Conservation (phyloP, 2,888 invertebrate genomes). For the Mesorhabditis spiculigera region DNA sequence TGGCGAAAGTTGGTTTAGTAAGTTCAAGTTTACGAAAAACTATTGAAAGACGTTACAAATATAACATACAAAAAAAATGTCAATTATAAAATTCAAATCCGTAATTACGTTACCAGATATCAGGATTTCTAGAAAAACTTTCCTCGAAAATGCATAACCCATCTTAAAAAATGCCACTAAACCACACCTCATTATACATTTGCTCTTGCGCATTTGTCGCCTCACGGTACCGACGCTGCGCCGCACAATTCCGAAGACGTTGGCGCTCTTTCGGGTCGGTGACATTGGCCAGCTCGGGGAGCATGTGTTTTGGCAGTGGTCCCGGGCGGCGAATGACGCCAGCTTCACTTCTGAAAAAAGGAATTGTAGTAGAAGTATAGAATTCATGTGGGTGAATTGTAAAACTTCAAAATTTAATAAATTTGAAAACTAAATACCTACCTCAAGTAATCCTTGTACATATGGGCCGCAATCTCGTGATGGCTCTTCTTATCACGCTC, state of each 20-base stretch:
- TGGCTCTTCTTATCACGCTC: conserved; percentile 1
- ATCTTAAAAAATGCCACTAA: background rate
- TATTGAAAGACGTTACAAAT: too few relatives aligned
- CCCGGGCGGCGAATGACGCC: conserved; percentile 3
- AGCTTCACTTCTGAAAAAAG: background rate
- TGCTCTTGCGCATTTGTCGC: background rate
- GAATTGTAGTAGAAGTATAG: background rate
- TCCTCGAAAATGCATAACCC: too few relatives aligned
- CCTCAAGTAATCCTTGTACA: conserved; percentile 6
- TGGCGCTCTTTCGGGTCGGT: conserved; percentile 4
- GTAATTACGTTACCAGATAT: too few relatives aligned
- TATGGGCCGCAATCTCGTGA: conserved; percentile 4
- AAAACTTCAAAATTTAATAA: too few relatives aligned
- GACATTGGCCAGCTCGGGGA: background rate
- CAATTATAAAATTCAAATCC: too few relatives aligned
- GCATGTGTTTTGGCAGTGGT: background rate
- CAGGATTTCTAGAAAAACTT: too few relatives aligned
- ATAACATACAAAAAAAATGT: too few relatives aligned
- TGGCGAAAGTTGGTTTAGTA: too few relatives aligned
- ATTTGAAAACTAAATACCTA: background rate
- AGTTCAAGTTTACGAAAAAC: too few relatives aligned
- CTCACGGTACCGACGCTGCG: background rate
- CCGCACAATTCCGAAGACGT: background rate
- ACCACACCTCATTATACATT: conserved; percentile 1
- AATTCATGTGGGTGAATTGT: background rate